Conservation (phyloP, 2,113 vertebrate genomes). For the Syngnathoides biaculeatus region DNA sequence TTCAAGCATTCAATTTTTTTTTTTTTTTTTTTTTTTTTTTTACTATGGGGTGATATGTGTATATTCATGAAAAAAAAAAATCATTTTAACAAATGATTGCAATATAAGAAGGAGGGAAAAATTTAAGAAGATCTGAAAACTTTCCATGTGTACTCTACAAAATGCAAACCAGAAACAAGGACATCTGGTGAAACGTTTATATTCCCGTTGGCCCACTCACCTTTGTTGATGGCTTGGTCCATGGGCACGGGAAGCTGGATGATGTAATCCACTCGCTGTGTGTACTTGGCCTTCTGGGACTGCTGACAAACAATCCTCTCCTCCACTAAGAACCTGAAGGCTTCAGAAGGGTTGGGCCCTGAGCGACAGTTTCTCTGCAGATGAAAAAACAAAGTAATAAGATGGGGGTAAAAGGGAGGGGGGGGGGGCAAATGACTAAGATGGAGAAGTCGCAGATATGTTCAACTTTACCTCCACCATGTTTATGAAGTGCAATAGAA, state of each 20-base stretch:
- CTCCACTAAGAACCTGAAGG: constrained; percentile 95
- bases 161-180: too few species aligned
- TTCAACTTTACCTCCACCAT: constrained; percentile 90
- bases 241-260: constrained; percentile 95
- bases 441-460: not conserved
- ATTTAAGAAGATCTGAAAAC: too few species aligned
- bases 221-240: constrained; percentile 95
- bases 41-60: too few species aligned
- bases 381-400: not conserved
- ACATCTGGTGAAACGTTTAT: not conserved
- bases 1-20: too few species aligned
- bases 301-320: constrained; percentile 96
- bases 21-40: too few species aligned
- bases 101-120: too few species aligned
- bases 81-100: too few species aligned
- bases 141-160: too few species aligned
- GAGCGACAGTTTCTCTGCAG: constrained; percentile 93
- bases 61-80: too few species aligned
- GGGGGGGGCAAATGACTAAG: not conserved
- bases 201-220: constrained; percentile 53
- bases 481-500: constrained; percentile 98
- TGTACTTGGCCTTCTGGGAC: constrained; percentile 96
- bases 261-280: constrained; percentile 95
- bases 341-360: constrained; percentile 91
- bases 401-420: not conserved